Conservation (phyloP, 2,888 invertebrate species). For the Melinaea marsaeus region DNA sequence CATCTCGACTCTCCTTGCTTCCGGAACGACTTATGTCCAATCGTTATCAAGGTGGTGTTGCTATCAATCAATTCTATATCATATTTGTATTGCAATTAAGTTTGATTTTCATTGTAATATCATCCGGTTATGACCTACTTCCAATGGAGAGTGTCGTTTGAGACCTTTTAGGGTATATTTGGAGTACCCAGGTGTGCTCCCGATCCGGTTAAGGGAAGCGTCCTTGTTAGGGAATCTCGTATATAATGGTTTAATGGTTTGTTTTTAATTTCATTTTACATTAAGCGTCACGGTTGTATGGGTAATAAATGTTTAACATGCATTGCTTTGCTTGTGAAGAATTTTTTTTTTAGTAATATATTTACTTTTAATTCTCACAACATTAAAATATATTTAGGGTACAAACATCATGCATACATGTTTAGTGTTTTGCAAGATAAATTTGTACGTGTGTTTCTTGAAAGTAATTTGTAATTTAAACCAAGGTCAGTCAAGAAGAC, state of each 20-base stretch:
- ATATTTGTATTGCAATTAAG: conserved; percentile 30
- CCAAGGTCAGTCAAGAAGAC: too few relatives aligned
- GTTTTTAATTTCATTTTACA: conserved; percentile 76
- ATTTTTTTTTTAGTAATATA: conserved; percentile 3
- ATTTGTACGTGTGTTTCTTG: too few relatives aligned
- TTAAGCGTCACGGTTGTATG: conserved; percentile 63
- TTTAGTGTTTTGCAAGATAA: too few relatives aligned
- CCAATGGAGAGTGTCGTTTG: conserved; percentile 58
- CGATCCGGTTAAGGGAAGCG: conserved; percentile 77
- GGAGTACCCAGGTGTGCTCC: conserved; percentile 78
- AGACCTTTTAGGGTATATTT: conserved; percentile 74
- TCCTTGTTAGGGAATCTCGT: conserved; percentile 76
- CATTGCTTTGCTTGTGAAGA: conserved; percentile 3
- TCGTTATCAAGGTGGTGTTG: conserved; percentile 47
- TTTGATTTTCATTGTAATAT: conserved; percentile 31
- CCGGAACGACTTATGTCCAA: conserved; percentile 75
- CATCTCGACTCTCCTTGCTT: conserved; percentile 73
- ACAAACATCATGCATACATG: too few relatives aligned
- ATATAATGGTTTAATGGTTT: conserved; percentile 77
- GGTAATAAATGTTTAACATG: conserved; percentile 51
- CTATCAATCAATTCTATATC: conserved; percentile 40
- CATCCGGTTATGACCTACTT: conserved; percentile 43
- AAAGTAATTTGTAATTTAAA: too few relatives aligned
- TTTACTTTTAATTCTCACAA: background rate
- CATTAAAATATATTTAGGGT: background rate